Evolutionary conservation across 2,888 invertebrate species (phyloP).

Genomic region (Habrosyne pyritoides): DNA sequence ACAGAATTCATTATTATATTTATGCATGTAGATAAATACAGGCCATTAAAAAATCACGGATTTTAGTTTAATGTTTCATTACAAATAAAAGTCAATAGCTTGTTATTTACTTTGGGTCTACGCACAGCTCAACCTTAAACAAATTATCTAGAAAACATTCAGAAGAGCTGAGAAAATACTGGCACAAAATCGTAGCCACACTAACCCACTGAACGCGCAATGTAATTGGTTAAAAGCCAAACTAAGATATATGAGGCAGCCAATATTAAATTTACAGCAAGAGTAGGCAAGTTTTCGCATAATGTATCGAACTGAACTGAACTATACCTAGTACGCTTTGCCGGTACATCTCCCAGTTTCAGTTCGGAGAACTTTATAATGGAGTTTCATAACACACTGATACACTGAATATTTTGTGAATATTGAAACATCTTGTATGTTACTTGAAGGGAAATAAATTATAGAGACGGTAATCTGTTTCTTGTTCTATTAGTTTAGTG

Average conservation of each 20-base stretch:
- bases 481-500: no score
- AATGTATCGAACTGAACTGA: background rate
- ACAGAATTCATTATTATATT: no score
- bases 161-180: background rate
- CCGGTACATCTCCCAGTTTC: background rate
- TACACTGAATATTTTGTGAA: background rate
- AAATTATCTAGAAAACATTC: no score
- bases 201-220: background rate
- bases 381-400: constrained; percentile 1
- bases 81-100: no score
- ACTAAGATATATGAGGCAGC: background rate
- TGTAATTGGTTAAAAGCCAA: background rate
- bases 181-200: background rate
- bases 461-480: background rate
- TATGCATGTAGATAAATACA: no score
- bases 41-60: no score
- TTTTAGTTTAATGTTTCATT: no score
- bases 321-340: background rate
- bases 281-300: background rate
- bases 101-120: no score
- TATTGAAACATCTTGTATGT: background rate
- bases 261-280: background rate
- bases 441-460: background rate
- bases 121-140: no score
- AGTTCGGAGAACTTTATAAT: background rate